phyloP scores from a whole-genome alignment of 1,140 invertebrate genomes.

The Lordiphosa clarofinis region DNA sequence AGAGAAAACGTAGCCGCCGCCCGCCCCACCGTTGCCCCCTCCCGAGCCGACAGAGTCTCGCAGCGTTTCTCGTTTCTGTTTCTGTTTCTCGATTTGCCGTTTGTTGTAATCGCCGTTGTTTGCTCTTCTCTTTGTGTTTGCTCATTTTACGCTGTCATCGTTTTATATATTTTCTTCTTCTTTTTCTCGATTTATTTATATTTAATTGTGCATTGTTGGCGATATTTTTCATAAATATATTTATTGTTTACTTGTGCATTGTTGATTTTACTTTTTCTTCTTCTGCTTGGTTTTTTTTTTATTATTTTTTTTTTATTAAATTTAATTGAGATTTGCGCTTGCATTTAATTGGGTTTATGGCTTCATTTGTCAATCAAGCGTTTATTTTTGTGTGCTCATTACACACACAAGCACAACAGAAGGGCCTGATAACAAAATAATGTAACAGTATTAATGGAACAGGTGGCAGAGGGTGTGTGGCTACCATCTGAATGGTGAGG shows the following conservation, averaged over 20 bases:
- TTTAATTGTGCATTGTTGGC: constrained; percentile 63
- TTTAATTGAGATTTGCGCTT: constrained; percentile 50
- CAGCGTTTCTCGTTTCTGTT: constrained; percentile 36
- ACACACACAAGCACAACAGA: constrained; percentile 14
- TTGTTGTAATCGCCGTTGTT: constrained; percentile 62
- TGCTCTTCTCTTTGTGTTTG: constrained; percentile 24
- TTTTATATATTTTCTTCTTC: constrained; percentile 10
- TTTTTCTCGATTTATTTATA: constrained; percentile 40
- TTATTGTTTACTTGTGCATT: constrained; percentile 52
- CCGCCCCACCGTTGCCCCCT: constrained; percentile 5
- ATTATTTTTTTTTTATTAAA: constrained; percentile 37
- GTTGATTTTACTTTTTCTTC: too few relatives aligned
- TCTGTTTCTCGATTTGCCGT: constrained; percentile 54
- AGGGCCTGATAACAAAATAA: constrained; percentile 33
- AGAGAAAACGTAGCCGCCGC: constrained; percentile 33
- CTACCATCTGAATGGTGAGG: constrained; percentile 1
- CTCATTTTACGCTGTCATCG: constrained; percentile 62
- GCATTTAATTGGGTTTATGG: constrained; percentile 49
- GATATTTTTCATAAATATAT: constrained; percentile 37
- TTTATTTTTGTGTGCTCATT: constrained; percentile 16
- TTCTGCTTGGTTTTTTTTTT: not conserved
- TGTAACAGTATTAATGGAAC: constrained; percentile 14
- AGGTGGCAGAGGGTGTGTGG: constrained; percentile 13
- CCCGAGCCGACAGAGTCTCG: constrained; percentile 16
- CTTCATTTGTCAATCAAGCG: constrained; percentile 46